These are phyloP conservation scores for Mycetomoellerius zeteki DNA, from an alignment of 1,140 invertebrate genomes.

Conservation along the genomic window DNA sequence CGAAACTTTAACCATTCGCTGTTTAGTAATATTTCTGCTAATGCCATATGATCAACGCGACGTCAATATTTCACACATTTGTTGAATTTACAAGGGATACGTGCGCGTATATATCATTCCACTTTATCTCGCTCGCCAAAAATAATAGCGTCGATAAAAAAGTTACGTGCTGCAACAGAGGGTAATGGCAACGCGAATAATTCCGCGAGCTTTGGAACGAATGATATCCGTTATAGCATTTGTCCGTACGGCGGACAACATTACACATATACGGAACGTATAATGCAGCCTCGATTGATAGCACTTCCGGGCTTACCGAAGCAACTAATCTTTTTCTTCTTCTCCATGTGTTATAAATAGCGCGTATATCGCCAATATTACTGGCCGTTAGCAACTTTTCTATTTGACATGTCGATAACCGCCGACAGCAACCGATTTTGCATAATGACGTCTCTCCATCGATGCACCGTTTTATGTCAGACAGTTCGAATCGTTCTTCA, in stretches of 20 bases:
- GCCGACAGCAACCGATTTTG: conserved; percentile 17
- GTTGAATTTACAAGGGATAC: conserved; percentile 50
- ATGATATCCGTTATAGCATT: not conserved
- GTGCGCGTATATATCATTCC: conserved; percentile 7
- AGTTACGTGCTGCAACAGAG: conserved; percentile 36
- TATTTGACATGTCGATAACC: not conserved
- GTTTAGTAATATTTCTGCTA: not conserved
- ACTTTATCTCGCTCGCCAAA: conserved; percentile 4
- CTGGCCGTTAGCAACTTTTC: not conserved
- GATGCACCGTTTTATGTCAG: not conserved
- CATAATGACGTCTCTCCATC: conserved; percentile 9
- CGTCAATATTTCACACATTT: conserved; percentile 31
- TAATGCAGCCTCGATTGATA: not conserved
- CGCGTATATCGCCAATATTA: not conserved
- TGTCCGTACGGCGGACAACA: not conserved
- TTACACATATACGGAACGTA: not conserved
- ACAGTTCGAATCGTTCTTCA: not conserved
- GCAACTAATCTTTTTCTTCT: not conserved
- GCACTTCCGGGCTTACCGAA: not conserved
- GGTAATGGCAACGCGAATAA: conserved; percentile 19
- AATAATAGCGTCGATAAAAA: conserved; percentile 55
- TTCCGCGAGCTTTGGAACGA: conserved; percentile 5
- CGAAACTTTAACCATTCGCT: conserved; percentile 12
- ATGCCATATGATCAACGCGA: conserved; percentile 32
- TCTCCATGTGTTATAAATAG: not conserved